Conservation (phyloP, 2,113 vertebrate genomes). For the Carassius carassius region DNA sequence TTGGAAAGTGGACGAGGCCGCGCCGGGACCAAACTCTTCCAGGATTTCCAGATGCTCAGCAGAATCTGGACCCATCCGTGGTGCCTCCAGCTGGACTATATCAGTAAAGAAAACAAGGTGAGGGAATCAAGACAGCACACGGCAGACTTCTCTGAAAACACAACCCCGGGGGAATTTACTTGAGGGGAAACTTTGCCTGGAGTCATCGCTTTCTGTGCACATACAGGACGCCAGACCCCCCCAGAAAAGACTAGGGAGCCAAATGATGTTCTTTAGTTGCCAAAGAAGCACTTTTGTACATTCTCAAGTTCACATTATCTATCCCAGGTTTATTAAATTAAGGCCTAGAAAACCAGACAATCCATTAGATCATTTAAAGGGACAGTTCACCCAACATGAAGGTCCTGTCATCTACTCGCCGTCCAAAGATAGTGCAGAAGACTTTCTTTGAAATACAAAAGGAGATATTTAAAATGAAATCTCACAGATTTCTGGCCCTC, state of each 20-base stretch:
- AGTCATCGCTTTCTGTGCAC: slow-evolving; percentile 53
- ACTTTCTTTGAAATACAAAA: background rate
- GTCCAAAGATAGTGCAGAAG: background rate
- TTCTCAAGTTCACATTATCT: background rate
- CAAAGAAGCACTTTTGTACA: background rate
- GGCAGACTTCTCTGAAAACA: slow-evolving; percentile 20
- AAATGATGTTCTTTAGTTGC: background rate
- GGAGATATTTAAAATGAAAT: too few relatives aligned
- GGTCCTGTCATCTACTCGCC: background rate
- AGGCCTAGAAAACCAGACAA: background rate
- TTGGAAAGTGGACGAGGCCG: slow-evolving; percentile 89
- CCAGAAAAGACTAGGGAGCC: background rate
- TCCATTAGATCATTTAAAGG: slow-evolving; percentile 1
- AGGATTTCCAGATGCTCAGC: slow-evolving; percentile 99
- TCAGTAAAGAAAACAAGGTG: slow-evolving; percentile 99
- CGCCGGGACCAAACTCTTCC: slow-evolving; percentile 96
- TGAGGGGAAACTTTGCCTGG: slow-evolving; percentile 35
- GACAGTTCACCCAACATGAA: background rate
- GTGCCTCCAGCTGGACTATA: slow-evolving; percentile 99
- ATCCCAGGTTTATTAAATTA: background rate
- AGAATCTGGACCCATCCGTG: slow-evolving; percentile 99
- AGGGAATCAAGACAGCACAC: slow-evolving; percentile 54
- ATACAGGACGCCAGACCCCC: background rate
- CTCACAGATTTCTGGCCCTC: background rate
- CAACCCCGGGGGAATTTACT: background rate